Base-by-base conservation (phyloP, 2,113 vertebrate genomes). In the Paradisaea rubra region DNA sequence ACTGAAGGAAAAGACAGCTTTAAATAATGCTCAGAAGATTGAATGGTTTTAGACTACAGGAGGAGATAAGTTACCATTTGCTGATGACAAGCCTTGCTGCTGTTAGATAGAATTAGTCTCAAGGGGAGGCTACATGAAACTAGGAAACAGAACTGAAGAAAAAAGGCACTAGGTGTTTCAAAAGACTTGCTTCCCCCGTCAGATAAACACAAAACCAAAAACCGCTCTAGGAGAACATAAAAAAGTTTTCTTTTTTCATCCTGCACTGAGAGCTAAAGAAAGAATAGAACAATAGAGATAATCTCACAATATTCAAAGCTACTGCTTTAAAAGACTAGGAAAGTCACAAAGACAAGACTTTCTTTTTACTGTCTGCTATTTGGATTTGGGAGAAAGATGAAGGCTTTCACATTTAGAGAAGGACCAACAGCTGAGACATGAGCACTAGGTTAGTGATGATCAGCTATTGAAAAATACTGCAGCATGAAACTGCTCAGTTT, bases 81-180 rank as follows among this genome's bases (percentile, higher is more conserved):
- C 88, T 80, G 85, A 93, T 81, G 90, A 94, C 42, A 83, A 90
- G 74, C 78, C 44, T 78, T 83, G 49, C 79, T 95, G 81, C 87
- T 88, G 76, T 77, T 94, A 70, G 21, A 60, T 1, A 89, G 76
- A 94, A 92, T 88, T 76, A 57, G 54, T 63, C 87, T 95, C 89
- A 92, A 87, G 74, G 90, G 94, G 87, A 94, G 71, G 31, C 81
- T 85, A 69, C 65, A 59, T 68, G 77, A 83, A 81, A 71, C 74
- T 70, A 80, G 35, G 68, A 86, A 96, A 85, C 30, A 70, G 70
- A 94, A 76, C 23, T 69, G 45, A 70, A 60, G 70, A 73, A 65
- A 69, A 94, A 94, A 89, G 50, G 25, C 72, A 73, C 84, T 31
- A 61, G 71, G 33, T 88, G 68, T 82, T 95, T 91, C 89, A 93